Base-by-base conservation (phyloP, 2,888 invertebrate species). In the Escarpia spicata region DNA sequence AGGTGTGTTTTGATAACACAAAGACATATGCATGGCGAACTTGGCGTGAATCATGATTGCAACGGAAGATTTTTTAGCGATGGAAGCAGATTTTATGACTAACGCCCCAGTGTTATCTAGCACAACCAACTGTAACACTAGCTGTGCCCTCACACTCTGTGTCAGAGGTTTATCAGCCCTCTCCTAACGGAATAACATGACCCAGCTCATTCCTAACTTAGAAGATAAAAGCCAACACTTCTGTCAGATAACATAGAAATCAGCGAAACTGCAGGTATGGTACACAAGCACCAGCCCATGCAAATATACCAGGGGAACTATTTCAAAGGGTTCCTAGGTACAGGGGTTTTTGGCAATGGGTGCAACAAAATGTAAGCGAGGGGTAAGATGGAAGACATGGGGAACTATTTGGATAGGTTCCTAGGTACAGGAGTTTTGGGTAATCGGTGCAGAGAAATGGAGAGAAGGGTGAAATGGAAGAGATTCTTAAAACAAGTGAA, bases 161-260 rank as follows among this genome's bases (percentile, higher is more conserved):
- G 75, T 75, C 75, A 75, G 75, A 52, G 75, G 75, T 75, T 75
- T 75, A 75, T 75, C 75, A 26, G 75, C 4, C 75, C 6, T 15
- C 75, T n/a, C 19, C 75, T 75, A 26, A 75, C n/a, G 26, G n/a
- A 26, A 75, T 1, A 26, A 75, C 75, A 19, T 75, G 75, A 19
- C 75, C 26, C n/a, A 19, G 26, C 19, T n/a, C 75, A 26, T 26
- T 75, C 75, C 75, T 6, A 75, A 75, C 75, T 75, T 75, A 75
- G 75, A 75, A 26, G 75, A 75, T 75, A 75, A 75, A 75, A 75
- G 75, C n/a, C 6, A 75, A 75, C 75, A 75, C 75, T 75, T 75
- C 75, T 75, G 75, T 75, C 75, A 75, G 75, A 75, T 75, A 75
- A 75, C 75, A 75, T 75, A 75, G 75, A 75, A 26, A 75, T 75